Base-by-base conservation (phyloP, 2,797 vertebrate genomes). In the Cichlasoma orientale region DNA sequence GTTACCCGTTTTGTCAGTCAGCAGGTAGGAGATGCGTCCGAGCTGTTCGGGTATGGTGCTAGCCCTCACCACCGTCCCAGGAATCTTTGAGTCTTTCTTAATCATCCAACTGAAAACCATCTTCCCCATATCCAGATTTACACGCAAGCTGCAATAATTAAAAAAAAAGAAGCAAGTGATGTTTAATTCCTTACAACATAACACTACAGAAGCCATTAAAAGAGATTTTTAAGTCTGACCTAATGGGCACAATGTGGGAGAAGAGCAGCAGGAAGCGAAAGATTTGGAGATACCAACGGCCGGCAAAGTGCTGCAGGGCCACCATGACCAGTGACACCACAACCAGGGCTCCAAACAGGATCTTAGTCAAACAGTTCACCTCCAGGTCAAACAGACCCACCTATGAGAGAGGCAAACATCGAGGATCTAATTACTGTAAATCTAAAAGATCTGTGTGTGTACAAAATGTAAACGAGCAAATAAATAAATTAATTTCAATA, bases 21-120 rank as follows among this genome's bases (percentile, higher is more conserved):
- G 96, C 73, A 99, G 91, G 88, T 99, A 99, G 16, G 98, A 99
- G 92, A 99, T 99, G 73, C 98, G 95, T 13, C 98, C 98, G 47
- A 99, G 96, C 89, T 99, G 97, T 80, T 99, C 98, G 0, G 98
- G 98, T 79, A 99, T 99, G 11, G 98, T 99, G 93, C 98, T 99
- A 25, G 98, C 97, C 14, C 98, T 96, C 53, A 99, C 98, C 89
- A 99, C 97, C 0, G 98, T 99, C 11, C 98, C 98, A 0, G 98
- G 98, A 77, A 99, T 99, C 90, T 99, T 99, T 3, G 97, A 97
- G 87, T 99, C 98, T 85, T 96, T 96, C 55, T 97, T 97, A 82
- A 99, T 99, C 96, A 99, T 98, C 98, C 98, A 99, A 83, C 98
- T 99, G 92, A 99, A 99, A 74, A 99, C 98, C 79, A 99, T 99